These are phyloP conservation scores for Calephelis virginiensis DNA, from an alignment of 1,140 invertebrate species.

Conservation along the genomic window DNA sequence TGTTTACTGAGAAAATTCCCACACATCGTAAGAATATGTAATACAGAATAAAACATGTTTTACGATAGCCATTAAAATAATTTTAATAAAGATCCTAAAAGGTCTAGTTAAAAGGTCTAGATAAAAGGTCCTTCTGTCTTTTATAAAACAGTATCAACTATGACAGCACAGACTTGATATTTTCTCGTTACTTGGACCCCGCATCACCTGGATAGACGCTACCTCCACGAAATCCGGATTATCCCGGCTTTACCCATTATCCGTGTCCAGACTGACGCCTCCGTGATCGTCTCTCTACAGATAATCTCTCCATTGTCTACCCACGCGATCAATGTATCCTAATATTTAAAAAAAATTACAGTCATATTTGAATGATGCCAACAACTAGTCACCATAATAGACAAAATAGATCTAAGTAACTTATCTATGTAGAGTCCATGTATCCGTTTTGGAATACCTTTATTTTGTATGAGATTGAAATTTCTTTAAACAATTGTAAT, in stretches of 20 bases:
- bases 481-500: too few relatives aligned
- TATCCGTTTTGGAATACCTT: too few relatives aligned
- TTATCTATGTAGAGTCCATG: too few relatives aligned
- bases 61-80: too few relatives aligned
- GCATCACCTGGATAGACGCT: slow-evolving; percentile 19
- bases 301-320: slow-evolving; percentile 16
- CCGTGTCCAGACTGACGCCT: slow-evolving; percentile 36
- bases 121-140: too few relatives aligned
- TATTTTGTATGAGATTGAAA: too few relatives aligned
- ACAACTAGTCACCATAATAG: not conserved
- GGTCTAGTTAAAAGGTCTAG: too few relatives aligned
- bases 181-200: not conserved
- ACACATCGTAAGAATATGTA: too few relatives aligned
- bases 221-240: slow-evolving; percentile 37
- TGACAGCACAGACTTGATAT: not conserved
- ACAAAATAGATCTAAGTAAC: not conserved
- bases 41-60: too few relatives aligned
- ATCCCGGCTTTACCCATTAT: slow-evolving; percentile 28
- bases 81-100: too few relatives aligned
- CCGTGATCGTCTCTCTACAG: slow-evolving; percentile 24
- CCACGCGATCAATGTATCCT: slow-evolving; percentile 20
- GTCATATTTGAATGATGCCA: not conserved
- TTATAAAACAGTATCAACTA: not conserved
- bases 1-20: too few relatives aligned
- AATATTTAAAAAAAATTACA: not conserved